Percentiles rank a stretch among this genome's conserved stretches.
These are phyloP conservation scores for Thalassarche chlororhynchos DNA, from an alignment of 2,113 vertebrate genomes.

Conservation along the genomic window DNA sequence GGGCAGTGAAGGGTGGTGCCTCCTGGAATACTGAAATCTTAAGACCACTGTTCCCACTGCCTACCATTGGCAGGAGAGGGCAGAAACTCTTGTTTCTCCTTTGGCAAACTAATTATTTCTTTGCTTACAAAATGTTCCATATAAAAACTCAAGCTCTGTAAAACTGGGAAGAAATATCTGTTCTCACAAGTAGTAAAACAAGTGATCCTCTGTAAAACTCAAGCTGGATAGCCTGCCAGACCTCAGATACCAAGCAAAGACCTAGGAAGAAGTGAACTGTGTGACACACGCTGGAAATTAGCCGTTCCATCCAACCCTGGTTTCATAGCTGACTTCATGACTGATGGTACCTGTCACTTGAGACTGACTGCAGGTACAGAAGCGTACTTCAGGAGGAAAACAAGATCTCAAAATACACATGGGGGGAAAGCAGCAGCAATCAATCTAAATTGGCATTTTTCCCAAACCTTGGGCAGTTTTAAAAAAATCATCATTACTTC, in stretches of 20 bases:
- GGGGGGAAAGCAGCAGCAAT: not conserved
- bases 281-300: not conserved
- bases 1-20: not conserved
- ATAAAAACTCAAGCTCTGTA: not conserved
- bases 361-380: not conserved
- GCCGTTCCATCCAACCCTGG: not conserved
- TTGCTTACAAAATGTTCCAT: not conserved
- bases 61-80: not conserved
- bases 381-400: not conserved
- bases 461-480: not conserved
- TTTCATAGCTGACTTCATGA: not conserved
- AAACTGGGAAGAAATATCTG: not conserved
- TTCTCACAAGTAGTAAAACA: not conserved
- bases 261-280: not conserved
- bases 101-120: not conserved
- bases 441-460: not conserved
- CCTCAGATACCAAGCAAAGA: not conserved
- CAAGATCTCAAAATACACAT: not conserved
- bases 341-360: not conserved
- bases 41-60: not conserved
- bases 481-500: not conserved
- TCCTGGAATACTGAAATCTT: not conserved
- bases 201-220: not conserved
- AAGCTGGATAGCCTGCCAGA: not conserved
- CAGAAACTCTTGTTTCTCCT: not conserved